These are phyloP conservation scores for Cyanoderma ruficeps DNA, from an alignment of 2,113 vertebrate species.

Conservation along the genomic window DNA sequence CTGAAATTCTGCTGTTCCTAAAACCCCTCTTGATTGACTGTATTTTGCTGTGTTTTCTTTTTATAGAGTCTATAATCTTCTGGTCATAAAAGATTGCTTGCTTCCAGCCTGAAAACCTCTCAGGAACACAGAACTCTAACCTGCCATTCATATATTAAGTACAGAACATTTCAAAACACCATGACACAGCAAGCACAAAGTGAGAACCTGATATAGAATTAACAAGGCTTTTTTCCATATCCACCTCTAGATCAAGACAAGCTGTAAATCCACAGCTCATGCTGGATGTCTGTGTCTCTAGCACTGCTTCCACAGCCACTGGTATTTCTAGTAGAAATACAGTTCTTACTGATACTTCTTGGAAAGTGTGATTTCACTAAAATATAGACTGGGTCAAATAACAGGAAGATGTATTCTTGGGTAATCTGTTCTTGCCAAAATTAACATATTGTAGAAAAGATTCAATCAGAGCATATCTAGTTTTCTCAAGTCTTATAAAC, in stretches of 20 bases:
- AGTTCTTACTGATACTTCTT: not conserved
- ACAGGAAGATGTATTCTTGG: not conserved
- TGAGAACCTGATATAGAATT: not conserved
- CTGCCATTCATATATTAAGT: not conserved
- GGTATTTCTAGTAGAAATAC: not conserved
- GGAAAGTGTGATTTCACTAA: not conserved
- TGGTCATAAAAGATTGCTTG: not conserved
- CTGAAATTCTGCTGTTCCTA: not conserved
- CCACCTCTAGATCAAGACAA: not conserved
- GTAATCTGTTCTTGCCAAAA: not conserved
- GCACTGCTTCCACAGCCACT: not conserved
- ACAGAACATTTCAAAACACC: slow-evolving; percentile 4
- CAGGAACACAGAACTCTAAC: not conserved
- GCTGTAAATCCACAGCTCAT: not conserved
- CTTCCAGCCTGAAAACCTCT: not conserved
- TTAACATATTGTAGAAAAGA: not conserved
- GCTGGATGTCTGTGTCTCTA: not conserved
- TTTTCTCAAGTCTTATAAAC: not conserved
- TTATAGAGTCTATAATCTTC: not conserved
- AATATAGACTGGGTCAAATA: not conserved
- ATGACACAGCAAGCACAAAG: not conserved
- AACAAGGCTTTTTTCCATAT: not conserved
- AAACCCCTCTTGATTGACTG: not conserved
- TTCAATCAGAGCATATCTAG: not conserved
- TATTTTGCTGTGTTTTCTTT: not conserved